phyloP scores from a whole-genome alignment of 2,113 vertebrate species.

The Aegotheles bennettii region DNA sequence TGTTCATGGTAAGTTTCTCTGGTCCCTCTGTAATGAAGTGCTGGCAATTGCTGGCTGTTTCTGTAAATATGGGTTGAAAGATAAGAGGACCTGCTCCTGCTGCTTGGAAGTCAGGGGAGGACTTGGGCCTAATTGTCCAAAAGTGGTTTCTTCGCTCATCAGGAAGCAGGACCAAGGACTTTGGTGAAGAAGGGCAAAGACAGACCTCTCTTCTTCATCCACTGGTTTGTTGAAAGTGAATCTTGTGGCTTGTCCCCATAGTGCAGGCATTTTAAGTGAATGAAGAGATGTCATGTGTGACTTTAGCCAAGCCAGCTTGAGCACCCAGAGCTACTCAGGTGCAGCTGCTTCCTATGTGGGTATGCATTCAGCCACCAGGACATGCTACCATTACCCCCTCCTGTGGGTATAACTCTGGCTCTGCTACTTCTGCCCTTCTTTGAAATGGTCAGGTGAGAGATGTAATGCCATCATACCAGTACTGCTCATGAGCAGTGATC shows the following conservation, averaged over 20 bases:
- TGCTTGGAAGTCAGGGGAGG: background rate
- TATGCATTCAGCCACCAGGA: background rate
- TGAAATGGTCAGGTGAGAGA: fast-evolving
- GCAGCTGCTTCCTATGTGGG: background rate
- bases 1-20: background rate
- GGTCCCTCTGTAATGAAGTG: background rate
- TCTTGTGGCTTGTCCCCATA: background rate
- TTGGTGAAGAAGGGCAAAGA: background rate
- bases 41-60: background rate
- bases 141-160: fast-evolving
- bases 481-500: background rate
- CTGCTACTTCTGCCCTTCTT: background rate
- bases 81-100: background rate
- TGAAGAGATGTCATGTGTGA: background rate
- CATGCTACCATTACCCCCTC: background rate
- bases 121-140: background rate
- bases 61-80: background rate
- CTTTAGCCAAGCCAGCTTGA: background rate
- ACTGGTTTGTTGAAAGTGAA: background rate
- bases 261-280: background rate
- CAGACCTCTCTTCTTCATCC: background rate
- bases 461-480: background rate
- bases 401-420: fast-evolving
- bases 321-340: background rate
- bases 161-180: background rate